Base-by-base conservation (phyloP, 2,113 vertebrate species). In the Oxyruncus cristatus region DNA sequence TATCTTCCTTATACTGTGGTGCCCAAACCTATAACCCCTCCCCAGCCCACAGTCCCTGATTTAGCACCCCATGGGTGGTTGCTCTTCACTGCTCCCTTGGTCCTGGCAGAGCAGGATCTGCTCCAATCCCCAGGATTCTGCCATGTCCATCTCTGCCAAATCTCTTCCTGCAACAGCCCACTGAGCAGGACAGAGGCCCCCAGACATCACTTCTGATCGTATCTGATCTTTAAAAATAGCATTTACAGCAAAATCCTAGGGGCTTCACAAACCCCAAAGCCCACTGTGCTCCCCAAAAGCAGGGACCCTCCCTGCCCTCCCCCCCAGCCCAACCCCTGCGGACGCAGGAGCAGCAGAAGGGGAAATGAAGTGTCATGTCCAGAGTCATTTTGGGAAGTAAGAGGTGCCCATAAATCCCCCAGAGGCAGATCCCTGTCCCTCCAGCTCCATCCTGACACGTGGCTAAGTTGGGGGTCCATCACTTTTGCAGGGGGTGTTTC, bases 391-490 rank as follows among this genome's bases (percentile, higher is more conserved):
- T 14, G 42, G 41, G 16, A 33, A 52, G 47, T 10, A 14, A 35
- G 47, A 62, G 56, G 17, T 26, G 28, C 32, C 28, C 39, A 3
- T 11, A 66, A 41, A 77, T 53, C 55, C 26, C 6, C 52, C 52
- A 37, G 28, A 46, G 33, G 8, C 9, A 46, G 35, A 18, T 28
- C 13, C 2, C 5, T 0, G 0, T 20, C 66, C 24, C 37, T 84
- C 24, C 39, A 39, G n/a, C 47, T 84, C 74, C 39, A 30, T 17
- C 39, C 58, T 37, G 86, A 12, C 15, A 1, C 33, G 8, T 14
- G 33, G 14, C 5, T 16, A 26, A 19, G 28, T 0, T 0, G 27
- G 13, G 17, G 9, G 9, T 7, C 65, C 33, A 5, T n/a, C 3
- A 0, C 15, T 55, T 80, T 86, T 35, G 27, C 23, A 9, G 46